phyloP scores from a whole-genome alignment of 2,888 invertebrate genomes.

The Hypena proboscidalis region DNA sequence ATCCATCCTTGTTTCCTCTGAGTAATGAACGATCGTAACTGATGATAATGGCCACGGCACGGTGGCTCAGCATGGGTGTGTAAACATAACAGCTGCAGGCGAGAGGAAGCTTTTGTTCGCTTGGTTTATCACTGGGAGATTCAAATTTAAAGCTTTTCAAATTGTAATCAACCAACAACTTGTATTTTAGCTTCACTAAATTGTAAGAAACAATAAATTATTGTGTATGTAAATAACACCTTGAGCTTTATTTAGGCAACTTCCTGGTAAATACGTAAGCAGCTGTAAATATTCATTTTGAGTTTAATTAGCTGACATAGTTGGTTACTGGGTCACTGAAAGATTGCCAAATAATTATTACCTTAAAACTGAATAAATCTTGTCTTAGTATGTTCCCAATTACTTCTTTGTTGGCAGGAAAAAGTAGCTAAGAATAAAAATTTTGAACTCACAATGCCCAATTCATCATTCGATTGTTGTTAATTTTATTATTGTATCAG shows the following conservation, averaged over 20 bases:
- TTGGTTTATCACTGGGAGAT: slow-evolving; percentile 76
- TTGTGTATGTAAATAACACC: slow-evolving; percentile 84
- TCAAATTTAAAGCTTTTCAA: slow-evolving; percentile 79
- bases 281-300: slow-evolving; percentile 48
- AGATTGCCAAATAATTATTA: slow-evolving; percentile 44
- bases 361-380: slow-evolving; percentile 32
- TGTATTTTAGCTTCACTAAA: slow-evolving; percentile 85
- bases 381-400: slow-evolving; percentile 18
- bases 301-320: slow-evolving; percentile 46
- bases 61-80: slow-evolving; percentile 74
- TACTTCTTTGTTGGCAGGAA: no score
- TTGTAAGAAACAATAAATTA: slow-evolving; percentile 86
- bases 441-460: no score
- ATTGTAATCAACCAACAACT: slow-evolving; percentile 83
- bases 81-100: slow-evolving; percentile 67
- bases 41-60: slow-evolving; percentile 52
- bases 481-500: not conserved
- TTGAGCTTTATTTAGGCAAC: slow-evolving; percentile 81
- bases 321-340: slow-evolving; percentile 46
- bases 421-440: no score
- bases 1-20: slow-evolving; percentile 67
- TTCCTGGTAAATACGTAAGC: slow-evolving; percentile 60
- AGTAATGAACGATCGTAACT: slow-evolving; percentile 48
- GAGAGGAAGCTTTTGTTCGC: slow-evolving; percentile 74
- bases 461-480: no score